Conservation (phyloP, 2,888 invertebrate genomes). For the Eristalinus aeneus region DNA sequence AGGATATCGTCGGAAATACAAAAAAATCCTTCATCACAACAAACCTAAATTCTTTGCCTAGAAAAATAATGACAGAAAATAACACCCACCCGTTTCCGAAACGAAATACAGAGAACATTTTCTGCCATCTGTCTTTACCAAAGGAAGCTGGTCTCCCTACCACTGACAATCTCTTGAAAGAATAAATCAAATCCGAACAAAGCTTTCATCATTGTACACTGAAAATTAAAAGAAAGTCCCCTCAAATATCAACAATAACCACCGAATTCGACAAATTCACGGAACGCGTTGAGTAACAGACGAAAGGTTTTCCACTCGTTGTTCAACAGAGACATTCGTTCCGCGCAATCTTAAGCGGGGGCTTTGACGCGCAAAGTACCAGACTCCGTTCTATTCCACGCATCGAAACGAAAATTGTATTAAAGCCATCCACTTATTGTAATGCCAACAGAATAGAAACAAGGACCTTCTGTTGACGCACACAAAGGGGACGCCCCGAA, state of each 20-base stretch:
- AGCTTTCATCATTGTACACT: background rate
- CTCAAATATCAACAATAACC: background rate
- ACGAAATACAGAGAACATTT: background rate
- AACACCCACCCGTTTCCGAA: background rate
- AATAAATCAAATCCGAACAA: background rate
- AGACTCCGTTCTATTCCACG: constrained; percentile 12
- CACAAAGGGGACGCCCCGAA: background rate
- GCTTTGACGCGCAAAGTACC: background rate
- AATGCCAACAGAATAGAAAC: constrained; percentile 5
- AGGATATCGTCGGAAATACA: no score
- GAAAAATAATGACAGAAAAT: no score
- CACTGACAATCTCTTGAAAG: background rate
- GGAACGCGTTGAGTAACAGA: background rate
- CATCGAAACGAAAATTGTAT: constrained; percentile 24
- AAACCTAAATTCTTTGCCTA: no score
- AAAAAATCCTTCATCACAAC: no score
- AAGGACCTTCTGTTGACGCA: background rate
- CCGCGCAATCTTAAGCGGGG: background rate
- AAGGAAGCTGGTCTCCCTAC: background rate
- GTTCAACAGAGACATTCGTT: background rate
- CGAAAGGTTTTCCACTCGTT: background rate
- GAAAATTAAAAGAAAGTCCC: background rate
- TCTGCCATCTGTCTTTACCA: background rate
- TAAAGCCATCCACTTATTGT: constrained; percentile 44
- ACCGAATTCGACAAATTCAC: background rate